These are phyloP conservation scores for Pelmatolapia mariae DNA, from an alignment of 2,113 vertebrate species.

Conservation along the genomic window DNA sequence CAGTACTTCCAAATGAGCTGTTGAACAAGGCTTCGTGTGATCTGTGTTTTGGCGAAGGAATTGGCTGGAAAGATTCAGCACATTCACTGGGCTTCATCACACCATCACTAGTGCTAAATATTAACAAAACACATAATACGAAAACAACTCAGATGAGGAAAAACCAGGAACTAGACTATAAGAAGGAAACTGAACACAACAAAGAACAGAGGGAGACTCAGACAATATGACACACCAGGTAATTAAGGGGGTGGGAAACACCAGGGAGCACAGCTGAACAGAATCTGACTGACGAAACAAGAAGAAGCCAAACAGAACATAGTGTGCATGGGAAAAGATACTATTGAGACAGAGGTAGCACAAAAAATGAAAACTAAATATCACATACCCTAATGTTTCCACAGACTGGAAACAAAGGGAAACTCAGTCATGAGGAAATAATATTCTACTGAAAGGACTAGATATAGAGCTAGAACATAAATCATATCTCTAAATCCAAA, in stretches of 20 bases:
- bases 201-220: not conserved
- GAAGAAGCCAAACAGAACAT: not conserved
- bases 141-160: not conserved
- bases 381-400: not conserved
- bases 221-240: not conserved
- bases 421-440: not conserved
- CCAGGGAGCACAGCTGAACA: not conserved
- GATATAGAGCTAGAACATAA: not conserved
- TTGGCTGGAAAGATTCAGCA: not conserved
- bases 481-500: not conserved
- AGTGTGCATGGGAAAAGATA: accelerated
- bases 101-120: not conserved
- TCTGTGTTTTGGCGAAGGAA: not conserved
- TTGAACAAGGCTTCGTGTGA: not conserved
- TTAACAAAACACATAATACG: not conserved
- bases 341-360: not conserved
- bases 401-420: not conserved
- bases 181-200: not conserved
- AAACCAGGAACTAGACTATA: not conserved
- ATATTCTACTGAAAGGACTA: not conserved
- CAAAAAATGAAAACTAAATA: not conserved
- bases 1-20: not conserved
- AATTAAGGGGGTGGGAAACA: not conserved
- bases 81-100: not conserved
- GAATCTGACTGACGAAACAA: not conserved